Evolutionary conservation across 1,140 invertebrate genomes (phyloP).

Genomic region (Carcinoscorpius rotundicauda): DNA sequence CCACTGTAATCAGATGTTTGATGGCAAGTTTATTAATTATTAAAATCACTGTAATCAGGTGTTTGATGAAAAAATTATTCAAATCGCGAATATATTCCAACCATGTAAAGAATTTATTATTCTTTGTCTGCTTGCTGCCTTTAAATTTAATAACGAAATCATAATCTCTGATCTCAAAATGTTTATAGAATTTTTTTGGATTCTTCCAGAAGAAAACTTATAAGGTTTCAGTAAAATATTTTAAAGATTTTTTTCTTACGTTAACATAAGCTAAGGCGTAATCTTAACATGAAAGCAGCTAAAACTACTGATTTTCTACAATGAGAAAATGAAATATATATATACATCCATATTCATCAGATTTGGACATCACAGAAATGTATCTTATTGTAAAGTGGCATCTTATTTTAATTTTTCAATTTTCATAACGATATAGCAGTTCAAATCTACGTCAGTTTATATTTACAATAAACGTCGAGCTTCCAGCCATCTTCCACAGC

Average conservation of each 20-base stretch:
- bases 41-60: too few relatives aligned
- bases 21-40: too few relatives aligned
- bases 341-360: not conserved
- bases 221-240: too few relatives aligned
- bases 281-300: not conserved
- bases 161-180: not conserved
- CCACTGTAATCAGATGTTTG: too few relatives aligned
- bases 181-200: not conserved
- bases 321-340: not conserved
- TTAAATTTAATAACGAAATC: not conserved
- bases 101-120: too few relatives aligned
- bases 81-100: too few relatives aligned
- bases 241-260: too few relatives aligned
- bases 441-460: constrained; percentile 16
- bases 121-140: not conserved
- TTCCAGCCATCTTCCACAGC: constrained; percentile 56
- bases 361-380: not conserved
- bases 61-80: too few relatives aligned
- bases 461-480: constrained; percentile 47
- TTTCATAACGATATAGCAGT: not conserved
- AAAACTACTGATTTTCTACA: not conserved
- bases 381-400: not conserved
- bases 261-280: not conserved
- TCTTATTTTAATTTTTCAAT: not conserved
- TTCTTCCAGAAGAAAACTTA: not conserved